A percentile compares a stretch with the other conserved stretches of the same genome.
These are phyloP conservation scores for Erynnis tages DNA, from an alignment of 2,888 invertebrate species.

Conservation along the genomic window DNA sequence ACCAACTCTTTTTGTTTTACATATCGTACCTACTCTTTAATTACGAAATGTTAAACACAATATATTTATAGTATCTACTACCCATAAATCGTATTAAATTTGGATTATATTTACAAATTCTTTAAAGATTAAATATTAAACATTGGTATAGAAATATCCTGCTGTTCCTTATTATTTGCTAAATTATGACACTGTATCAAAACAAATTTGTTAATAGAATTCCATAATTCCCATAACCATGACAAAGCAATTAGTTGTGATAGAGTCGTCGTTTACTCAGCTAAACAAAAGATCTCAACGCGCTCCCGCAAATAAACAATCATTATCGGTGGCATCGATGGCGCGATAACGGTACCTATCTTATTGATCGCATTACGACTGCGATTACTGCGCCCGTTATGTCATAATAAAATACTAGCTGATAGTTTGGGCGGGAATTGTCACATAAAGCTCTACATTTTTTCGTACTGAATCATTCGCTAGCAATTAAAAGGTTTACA, in stretches of 20 bases:
- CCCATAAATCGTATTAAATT: too few species aligned
- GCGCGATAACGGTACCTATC: conserved; percentile 57
- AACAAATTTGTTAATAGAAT: too few species aligned
- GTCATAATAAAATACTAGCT: conserved; percentile 40
- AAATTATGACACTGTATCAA: too few species aligned
- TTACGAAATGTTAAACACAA: not conserved
- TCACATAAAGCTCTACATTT: conserved; percentile 11
- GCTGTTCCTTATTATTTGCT: too few species aligned
- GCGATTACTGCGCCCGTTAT: conserved; percentile 45
- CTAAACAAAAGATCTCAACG: conserved; percentile 75
- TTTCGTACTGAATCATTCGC: not conserved
- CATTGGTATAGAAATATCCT: too few species aligned
- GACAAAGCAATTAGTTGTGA: conserved; percentile 4
- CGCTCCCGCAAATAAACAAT: conserved; percentile 50
- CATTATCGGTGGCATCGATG: conserved; percentile 55
- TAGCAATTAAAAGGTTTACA: not conserved
- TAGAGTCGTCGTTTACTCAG: conserved; percentile 15
- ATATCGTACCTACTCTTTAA: not conserved
- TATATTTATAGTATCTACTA: not conserved
- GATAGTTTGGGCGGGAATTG: conserved; percentile 45
- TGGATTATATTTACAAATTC: too few species aligned
- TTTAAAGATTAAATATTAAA: too few species aligned
- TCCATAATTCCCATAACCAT: not conserved
- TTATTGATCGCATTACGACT: conserved; percentile 63
- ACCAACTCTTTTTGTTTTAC: conserved; percentile 44